Base-by-base conservation (phyloP, 2,113 vertebrate genomes). In the Sialia sialis region DNA sequence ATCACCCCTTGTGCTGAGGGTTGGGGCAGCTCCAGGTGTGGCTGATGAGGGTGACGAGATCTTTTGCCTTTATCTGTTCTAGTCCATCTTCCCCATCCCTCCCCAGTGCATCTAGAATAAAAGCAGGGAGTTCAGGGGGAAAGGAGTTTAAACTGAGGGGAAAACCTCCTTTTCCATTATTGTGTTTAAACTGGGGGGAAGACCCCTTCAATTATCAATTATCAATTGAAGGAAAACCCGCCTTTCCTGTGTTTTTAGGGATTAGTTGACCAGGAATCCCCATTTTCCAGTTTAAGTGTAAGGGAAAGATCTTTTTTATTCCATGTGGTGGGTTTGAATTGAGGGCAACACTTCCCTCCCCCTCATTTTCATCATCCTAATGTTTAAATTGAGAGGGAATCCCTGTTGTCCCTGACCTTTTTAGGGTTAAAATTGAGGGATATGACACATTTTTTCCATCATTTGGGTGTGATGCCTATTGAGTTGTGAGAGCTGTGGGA, bases 91-190 rank as follows among this genome's bases (percentile, higher is more conserved):
- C 26, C 17, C 17, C 26, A 14, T 36, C 21, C 9, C 38, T 77
- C 83, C 13, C 11, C 17, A 44, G 27, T 18, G 7, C 41, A 39
- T 56, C 49, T 36, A 36, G 44, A 21, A 51, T 1, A 76, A 43
- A 67, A 30, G 3, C 13, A 11, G 3, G 4, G 20, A 7, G 8
- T 22, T 36, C 20, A 26, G 26, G 13, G 16, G 3, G 1, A 48
- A 76, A 12, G 2, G 10, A 9, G 4, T 44, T 60, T 86, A 44
- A 22, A 77, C 3, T 13, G 63, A 44, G 18, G 14, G 9, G 46
- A 2, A 67, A 60, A 6, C 9, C 9, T 52, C 32, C 6, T 60
- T 77, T 68, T 44, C 18, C 15, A 9, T 52, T 44, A 26, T 2
- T 59, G 2, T 76, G 3, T 38, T 60, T 60, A 32, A 52, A 44